Percentiles rank a stretch among this genome's conserved stretches.
Conservation (phyloP, 2,113 vertebrate genomes). For the Poicephalus gulielmi region DNA sequence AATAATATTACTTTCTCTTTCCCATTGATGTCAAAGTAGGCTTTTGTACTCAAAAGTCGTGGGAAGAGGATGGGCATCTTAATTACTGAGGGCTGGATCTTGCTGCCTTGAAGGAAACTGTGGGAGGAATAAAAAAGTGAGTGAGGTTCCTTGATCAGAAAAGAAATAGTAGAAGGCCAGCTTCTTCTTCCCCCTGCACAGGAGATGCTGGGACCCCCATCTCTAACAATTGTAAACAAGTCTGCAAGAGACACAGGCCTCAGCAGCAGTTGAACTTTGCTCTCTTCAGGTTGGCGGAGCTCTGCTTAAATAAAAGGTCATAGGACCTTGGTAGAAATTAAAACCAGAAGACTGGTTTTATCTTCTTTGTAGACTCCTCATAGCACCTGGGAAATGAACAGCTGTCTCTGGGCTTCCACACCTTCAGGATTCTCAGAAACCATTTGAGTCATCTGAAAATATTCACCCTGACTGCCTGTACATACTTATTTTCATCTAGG, state of each 20-base stretch:
- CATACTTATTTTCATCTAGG: neutral
- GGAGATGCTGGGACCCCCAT: neutral
- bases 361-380: neutral
- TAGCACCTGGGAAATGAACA: neutral
- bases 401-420: neutral
- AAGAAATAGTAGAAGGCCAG: neutral
- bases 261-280: neutral
- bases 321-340: neutral
- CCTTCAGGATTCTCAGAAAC: neutral
- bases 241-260: neutral
- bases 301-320: neutral
- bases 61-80: conserved; percentile 18
- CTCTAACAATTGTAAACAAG: neutral
- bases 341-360: neutral
- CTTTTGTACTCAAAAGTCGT: conserved; percentile 13
- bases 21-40: neutral
- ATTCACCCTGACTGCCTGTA: neutral
- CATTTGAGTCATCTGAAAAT: neutral
- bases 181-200: neutral
- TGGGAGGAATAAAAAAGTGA: neutral
- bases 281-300: neutral
- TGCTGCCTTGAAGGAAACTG: neutral
- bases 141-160: neutral
- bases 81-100: neutral
- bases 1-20: conserved; percentile 34